Percentiles rank a stretch among this genome's conserved stretches.
Evolutionary conservation across 2,888 invertebrate species (phyloP).

Genomic region (Chalcosyrphus nemorum): DNA sequence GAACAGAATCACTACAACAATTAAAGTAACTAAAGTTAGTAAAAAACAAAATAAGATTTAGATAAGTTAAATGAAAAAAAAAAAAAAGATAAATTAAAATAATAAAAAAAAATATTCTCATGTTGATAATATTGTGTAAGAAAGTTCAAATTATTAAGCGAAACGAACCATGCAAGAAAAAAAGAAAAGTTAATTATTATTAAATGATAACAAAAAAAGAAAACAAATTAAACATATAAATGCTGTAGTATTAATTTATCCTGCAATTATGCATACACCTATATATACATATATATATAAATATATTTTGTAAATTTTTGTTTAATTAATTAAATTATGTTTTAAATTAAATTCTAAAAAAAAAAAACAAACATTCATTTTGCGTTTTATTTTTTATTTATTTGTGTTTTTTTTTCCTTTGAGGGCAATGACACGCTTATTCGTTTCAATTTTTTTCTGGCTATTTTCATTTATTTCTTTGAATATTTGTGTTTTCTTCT

Average conservation of each 20-base stretch:
- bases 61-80: conserved; percentile 56
- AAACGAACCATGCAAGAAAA: conserved; percentile 52
- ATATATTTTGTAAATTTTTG: conserved; percentile 73
- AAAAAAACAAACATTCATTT: conserved; percentile 37
- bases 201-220: conserved; percentile 16
- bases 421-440: conserved; percentile 30
- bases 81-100: conserved; percentile 49
- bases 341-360: conserved; percentile 70
- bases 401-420: neutral
- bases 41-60: conserved; percentile 37
- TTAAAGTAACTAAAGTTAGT: conserved; percentile 43
- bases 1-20: conserved; percentile 40
- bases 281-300: conserved; percentile 60
- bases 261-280: conserved; percentile 65
- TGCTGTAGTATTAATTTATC: conserved; percentile 72
- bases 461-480: neutral
- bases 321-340: conserved; percentile 73
- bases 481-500: neutral
- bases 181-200: conserved; percentile 56
- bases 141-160: conserved; percentile 71
- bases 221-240: conserved; percentile 61
- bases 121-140: conserved; percentile 71
- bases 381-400: conserved; percentile 26
- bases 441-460: neutral
- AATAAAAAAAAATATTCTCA: conserved; percentile 60